Percentiles rank a stretch among this genome's conserved stretches.
Conservation (phyloP, 2,797 vertebrate species). For the Erithacus rubecula region DNA sequence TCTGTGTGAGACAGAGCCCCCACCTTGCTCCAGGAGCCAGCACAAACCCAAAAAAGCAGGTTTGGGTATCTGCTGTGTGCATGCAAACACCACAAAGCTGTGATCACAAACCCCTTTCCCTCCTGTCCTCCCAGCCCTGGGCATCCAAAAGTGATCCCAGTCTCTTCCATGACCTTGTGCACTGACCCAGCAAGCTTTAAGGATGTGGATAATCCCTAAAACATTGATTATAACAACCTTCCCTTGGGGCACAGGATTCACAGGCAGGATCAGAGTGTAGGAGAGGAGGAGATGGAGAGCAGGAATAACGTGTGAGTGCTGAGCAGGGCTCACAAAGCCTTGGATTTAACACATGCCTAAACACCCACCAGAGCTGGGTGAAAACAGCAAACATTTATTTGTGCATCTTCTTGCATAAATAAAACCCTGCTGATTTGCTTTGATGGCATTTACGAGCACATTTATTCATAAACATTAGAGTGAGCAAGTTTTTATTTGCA, state of each 20-base stretch:
- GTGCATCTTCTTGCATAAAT: conserved; percentile 58
- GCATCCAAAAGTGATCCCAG: background rate
- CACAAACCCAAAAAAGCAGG: background rate
- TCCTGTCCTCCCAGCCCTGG: background rate
- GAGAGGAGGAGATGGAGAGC: background rate
- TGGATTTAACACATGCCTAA: background rate
- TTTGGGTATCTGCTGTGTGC: background rate
- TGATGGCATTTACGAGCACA: conserved; percentile 60
- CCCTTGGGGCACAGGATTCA: background rate
- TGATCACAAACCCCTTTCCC: background rate
- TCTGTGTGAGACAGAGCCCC: background rate
- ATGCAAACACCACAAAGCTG: background rate
- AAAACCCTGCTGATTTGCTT: conserved; percentile 65
- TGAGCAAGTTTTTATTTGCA: conserved; percentile 69
- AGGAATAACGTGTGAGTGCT: background rate
- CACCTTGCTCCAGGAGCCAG: background rate
- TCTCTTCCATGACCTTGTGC: background rate
- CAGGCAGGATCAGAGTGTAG: background rate
- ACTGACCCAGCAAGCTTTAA: background rate
- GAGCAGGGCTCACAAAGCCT: background rate
- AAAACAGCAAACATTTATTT: conserved; percentile 65
- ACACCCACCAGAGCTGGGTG: conserved; percentile 6
- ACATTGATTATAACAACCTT: background rate
- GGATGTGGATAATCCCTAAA: background rate
- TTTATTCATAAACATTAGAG: conserved; percentile 66